Conservation (phyloP, 2,113 vertebrate genomes). For the Bubo bubo region DNA sequence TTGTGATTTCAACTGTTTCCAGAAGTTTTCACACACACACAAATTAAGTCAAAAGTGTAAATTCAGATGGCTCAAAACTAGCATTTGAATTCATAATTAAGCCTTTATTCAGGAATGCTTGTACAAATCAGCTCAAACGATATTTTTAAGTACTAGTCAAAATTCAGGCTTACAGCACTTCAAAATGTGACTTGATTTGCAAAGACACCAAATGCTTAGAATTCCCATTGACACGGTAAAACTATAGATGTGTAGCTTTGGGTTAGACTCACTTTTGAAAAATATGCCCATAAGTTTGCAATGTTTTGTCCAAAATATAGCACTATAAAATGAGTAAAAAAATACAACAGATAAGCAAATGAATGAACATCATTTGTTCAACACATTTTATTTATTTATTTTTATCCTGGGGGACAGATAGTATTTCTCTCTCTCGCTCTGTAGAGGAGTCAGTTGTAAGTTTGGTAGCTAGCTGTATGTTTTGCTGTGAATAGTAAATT, state of each 20-base stretch:
- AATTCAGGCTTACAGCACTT: not conserved
- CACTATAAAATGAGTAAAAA: not conserved
- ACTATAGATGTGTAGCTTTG: not conserved
- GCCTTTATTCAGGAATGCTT: conserved; percentile 1
- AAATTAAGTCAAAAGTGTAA: not conserved
- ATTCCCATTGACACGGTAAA: not conserved
- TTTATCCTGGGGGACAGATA: not conserved
- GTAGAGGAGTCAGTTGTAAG: not conserved
- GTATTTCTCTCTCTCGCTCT: not conserved
- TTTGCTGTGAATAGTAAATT: not conserved
- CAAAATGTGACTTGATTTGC: not conserved
- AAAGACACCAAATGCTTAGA: not conserved
- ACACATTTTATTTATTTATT: not conserved
- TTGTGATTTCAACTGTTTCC: not conserved
- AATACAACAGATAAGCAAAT: not conserved
- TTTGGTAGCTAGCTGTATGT: not conserved
- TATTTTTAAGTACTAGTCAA: not conserved
- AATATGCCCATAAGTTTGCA: not conserved
- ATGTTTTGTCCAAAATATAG: not conserved
- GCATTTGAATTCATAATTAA: not conserved
- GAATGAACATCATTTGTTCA: not conserved
- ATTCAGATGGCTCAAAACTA: not conserved
- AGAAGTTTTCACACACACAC: not conserved
- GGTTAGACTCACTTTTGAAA: not conserved
- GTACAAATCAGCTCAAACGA: not conserved